These are phyloP conservation scores for Erpobdella octoculata DNA, from an alignment of 2,888 invertebrate species.

Conservation along the genomic window DNA sequence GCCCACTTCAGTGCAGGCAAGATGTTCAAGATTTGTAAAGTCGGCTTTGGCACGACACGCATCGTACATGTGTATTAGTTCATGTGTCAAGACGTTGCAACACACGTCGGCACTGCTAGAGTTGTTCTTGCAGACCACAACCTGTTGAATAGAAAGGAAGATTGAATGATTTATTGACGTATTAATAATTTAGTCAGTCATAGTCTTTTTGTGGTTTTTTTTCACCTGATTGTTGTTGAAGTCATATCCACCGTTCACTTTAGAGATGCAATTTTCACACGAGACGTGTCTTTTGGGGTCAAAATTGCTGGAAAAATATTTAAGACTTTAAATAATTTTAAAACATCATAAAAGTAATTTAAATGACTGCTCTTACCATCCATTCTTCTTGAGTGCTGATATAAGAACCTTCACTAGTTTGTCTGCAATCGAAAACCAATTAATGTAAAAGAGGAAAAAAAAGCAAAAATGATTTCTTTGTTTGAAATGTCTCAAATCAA, in stretches of 20 bases:
- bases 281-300: conserved; percentile 79
- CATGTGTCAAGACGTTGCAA: conserved; percentile 69
- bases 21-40: conserved; percentile 78
- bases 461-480: too few species aligned
- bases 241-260: conserved; percentile 85
- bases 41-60: conserved; percentile 79
- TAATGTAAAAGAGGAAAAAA: too few species aligned
- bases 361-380: conserved; percentile 62
- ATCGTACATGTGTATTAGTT: conserved; percentile 94
- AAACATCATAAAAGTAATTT: conserved; percentile 3
- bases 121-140: conserved; percentile 83
- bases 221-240: conserved; percentile 69
- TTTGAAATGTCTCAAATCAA: too few species aligned
- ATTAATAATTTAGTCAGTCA: neutral
- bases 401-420: conserved; percentile 76
- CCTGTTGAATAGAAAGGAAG: conserved; percentile 55
- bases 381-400: conserved; percentile 70
- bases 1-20: conserved; percentile 77
- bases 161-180: neutral
- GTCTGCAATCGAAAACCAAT: conserved; percentile 56
- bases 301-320: conserved; percentile 60
- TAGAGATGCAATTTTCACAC: conserved; percentile 77
- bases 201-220: neutral
- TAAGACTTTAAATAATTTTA: neutral
- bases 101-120: conserved; percentile 54